Evolutionary conservation across 1,140 invertebrate species (phyloP).

Genomic region (Drosophila nasuta): DNA sequence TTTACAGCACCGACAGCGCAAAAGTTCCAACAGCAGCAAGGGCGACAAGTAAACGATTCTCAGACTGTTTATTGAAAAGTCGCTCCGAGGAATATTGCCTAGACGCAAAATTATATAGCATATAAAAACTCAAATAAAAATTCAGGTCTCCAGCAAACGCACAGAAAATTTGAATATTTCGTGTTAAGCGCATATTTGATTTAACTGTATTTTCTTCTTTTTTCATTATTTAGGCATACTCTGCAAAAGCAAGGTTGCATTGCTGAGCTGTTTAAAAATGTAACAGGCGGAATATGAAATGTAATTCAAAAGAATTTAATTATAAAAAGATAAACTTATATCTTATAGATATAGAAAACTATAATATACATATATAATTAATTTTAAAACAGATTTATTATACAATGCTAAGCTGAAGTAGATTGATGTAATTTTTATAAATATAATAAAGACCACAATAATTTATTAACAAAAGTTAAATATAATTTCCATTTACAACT

Average conservation of each 20-base stretch:
- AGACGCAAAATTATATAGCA: conserved; percentile 48
- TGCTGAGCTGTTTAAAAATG: background rate
- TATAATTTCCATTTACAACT: background rate
- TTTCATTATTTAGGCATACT: conserved; percentile 26
- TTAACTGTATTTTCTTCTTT: conserved; percentile 51
- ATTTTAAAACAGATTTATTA: background rate
- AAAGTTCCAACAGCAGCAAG: conserved; percentile 69
- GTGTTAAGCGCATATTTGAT: conserved; percentile 82
- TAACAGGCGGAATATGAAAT: background rate
- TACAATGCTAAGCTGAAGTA: background rate
- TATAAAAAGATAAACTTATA: too few species aligned
- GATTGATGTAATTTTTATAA: background rate
- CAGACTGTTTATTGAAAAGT: conserved; percentile 72
- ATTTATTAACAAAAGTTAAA: background rate
- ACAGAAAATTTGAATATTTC: conserved; percentile 82
- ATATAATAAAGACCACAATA: background rate
- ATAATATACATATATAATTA: too few species aligned
- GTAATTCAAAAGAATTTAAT: too few species aligned
- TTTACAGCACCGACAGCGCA: conserved; percentile 73
- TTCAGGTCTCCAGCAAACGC: conserved; percentile 22
- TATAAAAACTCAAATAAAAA: conserved; percentile 55
- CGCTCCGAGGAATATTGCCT: conserved; percentile 23
- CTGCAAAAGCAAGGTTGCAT: conserved; percentile 3
- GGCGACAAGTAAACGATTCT: conserved; percentile 58
- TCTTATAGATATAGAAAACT: too few species aligned